phyloP scores from a whole-genome alignment of 2,797 vertebrate genomes.

The Cossypha polioptera region DNA sequence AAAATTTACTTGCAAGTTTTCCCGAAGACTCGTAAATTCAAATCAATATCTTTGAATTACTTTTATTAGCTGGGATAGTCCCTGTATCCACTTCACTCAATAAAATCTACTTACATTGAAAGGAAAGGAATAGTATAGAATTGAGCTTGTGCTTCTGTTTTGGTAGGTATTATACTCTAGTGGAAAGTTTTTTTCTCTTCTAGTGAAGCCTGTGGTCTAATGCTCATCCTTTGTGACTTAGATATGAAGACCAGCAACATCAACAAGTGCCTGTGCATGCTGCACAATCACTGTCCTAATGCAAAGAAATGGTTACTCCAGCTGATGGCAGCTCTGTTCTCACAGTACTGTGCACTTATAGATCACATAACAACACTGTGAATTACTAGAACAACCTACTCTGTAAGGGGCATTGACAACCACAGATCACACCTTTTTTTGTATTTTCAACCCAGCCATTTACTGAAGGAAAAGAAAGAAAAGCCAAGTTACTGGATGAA shows the following conservation, averaged over 20 bases:
- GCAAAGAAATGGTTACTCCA: background rate
- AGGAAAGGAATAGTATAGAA: background rate
- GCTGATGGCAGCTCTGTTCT: background rate
- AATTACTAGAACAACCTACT: background rate
- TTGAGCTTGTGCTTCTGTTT: background rate
- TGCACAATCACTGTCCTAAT: background rate
- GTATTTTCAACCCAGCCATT: background rate
- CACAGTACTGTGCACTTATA: background rate
- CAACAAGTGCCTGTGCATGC: background rate
- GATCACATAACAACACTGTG: background rate
- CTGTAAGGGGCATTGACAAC: background rate
- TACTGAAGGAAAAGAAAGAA: background rate
- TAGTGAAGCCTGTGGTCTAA: background rate
- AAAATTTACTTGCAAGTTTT: background rate
- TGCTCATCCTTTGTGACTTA: background rate
- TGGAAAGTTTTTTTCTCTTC: background rate
- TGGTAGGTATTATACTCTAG: background rate
- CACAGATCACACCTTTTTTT: background rate
- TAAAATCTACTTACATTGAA: background rate
- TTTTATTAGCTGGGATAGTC: background rate
- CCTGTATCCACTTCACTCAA: background rate
- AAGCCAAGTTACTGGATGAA: background rate
- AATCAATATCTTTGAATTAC: background rate
- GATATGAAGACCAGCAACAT: background rate
- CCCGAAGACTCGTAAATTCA: fast-evolving